These are phyloP conservation scores for Trachelus troglodyta DNA, from an alignment of 2,888 invertebrate genomes.

Conservation along the genomic window DNA sequence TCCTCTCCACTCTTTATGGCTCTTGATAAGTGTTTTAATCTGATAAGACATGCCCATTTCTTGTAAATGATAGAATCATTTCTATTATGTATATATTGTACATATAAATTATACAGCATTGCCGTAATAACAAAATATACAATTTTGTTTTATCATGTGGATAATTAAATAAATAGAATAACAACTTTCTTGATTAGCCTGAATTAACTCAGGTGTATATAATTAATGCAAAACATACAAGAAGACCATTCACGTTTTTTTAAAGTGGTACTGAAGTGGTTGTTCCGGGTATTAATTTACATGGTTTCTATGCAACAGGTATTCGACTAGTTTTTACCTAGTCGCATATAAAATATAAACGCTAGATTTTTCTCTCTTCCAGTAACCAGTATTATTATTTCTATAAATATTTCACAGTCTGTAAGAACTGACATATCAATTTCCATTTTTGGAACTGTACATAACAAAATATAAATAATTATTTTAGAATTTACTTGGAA, in stretches of 20 bases:
- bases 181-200: constrained; percentile 11
- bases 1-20: no score
- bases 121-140: constrained; percentile 45
- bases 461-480: constrained; percentile 8
- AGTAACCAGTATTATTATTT: constrained; percentile 4
- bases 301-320: no score
- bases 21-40: no score
- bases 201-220: neutral
- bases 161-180: constrained; percentile 1
- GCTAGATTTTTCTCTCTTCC: neutral
- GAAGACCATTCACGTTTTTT: no score
- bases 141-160: constrained; percentile 19
- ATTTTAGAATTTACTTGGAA: no score
- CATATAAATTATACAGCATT: constrained; percentile 18
- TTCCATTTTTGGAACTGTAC: neutral
- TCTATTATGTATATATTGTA: neutral
- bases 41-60: no score
- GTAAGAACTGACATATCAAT: constrained; percentile 10
- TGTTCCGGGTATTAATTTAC: no score
- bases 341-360: no score
- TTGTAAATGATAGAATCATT: no score
- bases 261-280: no score
- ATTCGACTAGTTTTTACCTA: no score
- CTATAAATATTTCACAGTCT: constrained; percentile 21
- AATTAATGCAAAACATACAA: no score